These are phyloP conservation scores for Antitype chi DNA, from an alignment of 2,888 invertebrate species.

Conservation along the genomic window DNA sequence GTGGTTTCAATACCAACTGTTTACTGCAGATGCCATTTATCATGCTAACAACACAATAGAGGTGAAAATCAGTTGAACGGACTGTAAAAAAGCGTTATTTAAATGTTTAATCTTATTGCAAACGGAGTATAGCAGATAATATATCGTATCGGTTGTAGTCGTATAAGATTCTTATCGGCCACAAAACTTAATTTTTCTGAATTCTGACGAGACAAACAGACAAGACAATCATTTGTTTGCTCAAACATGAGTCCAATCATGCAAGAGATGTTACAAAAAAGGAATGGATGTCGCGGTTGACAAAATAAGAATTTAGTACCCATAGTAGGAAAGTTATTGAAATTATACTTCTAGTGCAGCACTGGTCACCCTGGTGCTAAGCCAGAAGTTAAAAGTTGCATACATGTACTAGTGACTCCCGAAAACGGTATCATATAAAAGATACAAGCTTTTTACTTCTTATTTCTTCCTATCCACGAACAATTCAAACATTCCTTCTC, in stretches of 20 bases:
- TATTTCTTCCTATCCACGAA: slow-evolving; percentile 10
- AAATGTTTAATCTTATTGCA: too few species aligned
- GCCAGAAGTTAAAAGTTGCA: not conserved
- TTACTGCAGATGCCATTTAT: too few species aligned
- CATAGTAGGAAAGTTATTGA: not conserved
- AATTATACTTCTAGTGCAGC: not conserved
- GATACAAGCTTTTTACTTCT: not conserved
- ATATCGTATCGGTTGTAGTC: not conserved
- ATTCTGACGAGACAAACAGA: not conserved
- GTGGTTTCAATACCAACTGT: too few species aligned
- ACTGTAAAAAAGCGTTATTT: too few species aligned
- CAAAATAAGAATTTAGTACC: not conserved
- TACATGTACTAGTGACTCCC: not conserved
- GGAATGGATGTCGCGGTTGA: not conserved
- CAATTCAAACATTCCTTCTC: slow-evolving; percentile 1
- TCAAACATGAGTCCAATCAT: too few species aligned
- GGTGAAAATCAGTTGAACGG: too few species aligned
- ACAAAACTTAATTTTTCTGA: not conserved
- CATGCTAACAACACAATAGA: too few species aligned
- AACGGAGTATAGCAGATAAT: too few species aligned
- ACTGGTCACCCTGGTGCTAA: not conserved
- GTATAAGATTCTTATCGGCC: not conserved
- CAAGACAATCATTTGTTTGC: too few species aligned
- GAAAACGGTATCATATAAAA: not conserved
- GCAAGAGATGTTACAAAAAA: too few species aligned